Evolutionary conservation across 2,797 vertebrate genomes (phyloP), one percentile per base, ranked within the genome.

Genomic region (Neosalanx taihuensis): DNA sequence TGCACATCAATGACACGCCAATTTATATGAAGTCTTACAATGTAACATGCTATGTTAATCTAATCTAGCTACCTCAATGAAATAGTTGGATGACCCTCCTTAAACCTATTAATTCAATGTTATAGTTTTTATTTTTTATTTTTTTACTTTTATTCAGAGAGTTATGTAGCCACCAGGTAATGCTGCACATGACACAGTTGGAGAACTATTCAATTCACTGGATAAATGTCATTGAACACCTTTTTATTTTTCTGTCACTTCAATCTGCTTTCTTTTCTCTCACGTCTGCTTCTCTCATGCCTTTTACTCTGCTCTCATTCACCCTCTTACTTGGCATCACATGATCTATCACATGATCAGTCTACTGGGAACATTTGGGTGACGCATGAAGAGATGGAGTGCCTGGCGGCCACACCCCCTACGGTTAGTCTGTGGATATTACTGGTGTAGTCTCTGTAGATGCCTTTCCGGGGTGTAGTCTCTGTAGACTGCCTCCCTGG

Each of bases 331-430:
- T 46, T 72, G 79, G 70, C 81, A 73, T 84, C 80, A 84, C 33
- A 83, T 79, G 84, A 82, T 91, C 94, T 81, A 73, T 84, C 80
- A 84, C 33, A 83, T 79, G 84, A 82, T 91, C 94, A 99, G 98
- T 96, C 93, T 90, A 98, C 98, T 82, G 96, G 96, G 89, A 99
- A 98, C 95, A 95, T 99, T 90, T 99, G 98, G 98, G 91, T 99
- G 93, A 99, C 98, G 68, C 98, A 99, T 68, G 98, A 99, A 92
- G 98, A 99, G 83, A 99, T 99, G 97, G 97, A 99, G 92, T 97
- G 91, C 87, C 94, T 99, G 90, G 89, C 97, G 76, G 96, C 96
- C 84, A 94, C 96, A 0, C 95, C 95, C 31, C 95, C 94, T 87
- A 98, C 96, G 98, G 98, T 99, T 92, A 99, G 98, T 99, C 84